A percentile compares a stretch with the other conserved stretches of the same genome.
These are phyloP conservation scores for Buphagus erythrorhynchus DNA, from an alignment of 2,797 vertebrate species.

Conservation along the genomic window DNA sequence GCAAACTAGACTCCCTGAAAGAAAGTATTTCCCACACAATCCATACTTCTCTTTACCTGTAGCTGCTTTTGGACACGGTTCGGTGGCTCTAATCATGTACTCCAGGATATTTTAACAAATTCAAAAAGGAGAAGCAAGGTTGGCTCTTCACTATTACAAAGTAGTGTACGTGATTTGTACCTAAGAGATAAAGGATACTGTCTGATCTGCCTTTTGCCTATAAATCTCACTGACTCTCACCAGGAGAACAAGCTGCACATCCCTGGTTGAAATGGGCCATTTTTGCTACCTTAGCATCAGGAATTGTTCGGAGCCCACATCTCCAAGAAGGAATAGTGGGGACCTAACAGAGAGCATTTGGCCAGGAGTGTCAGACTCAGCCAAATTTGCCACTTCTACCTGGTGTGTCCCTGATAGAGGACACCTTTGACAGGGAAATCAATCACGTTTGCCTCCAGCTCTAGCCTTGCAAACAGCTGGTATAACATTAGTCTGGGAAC, in stretches of 20 bases:
- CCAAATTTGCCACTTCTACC: not conserved
- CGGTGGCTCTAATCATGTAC: not conserved
- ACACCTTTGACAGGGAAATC: not conserved
- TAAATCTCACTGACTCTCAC: not conserved
- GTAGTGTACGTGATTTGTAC: accelerated
- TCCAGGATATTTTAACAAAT: not conserved
- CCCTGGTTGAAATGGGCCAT: not conserved
- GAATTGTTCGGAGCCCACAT: not conserved
- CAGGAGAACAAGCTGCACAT: accelerated
- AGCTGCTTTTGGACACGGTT: not conserved
- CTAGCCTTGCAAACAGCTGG: not conserved
- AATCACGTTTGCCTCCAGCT: not conserved
- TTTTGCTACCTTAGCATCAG: not conserved
- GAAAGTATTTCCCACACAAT: too few relatives aligned
- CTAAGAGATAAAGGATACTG: not conserved
- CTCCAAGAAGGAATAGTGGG: not conserved
- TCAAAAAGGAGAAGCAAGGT: not conserved
- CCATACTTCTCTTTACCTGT: not conserved
- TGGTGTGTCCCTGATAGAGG: not conserved
- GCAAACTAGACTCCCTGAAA: not conserved
- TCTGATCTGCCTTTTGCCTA: not conserved
- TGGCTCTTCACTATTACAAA: not conserved
- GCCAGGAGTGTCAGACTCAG: not conserved
- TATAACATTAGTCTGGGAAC: not conserved
- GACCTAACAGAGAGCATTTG: not conserved